Evolutionary conservation across 2,797 vertebrate genomes (phyloP).

Genomic region (Macroramphosus scolopax): DNA sequence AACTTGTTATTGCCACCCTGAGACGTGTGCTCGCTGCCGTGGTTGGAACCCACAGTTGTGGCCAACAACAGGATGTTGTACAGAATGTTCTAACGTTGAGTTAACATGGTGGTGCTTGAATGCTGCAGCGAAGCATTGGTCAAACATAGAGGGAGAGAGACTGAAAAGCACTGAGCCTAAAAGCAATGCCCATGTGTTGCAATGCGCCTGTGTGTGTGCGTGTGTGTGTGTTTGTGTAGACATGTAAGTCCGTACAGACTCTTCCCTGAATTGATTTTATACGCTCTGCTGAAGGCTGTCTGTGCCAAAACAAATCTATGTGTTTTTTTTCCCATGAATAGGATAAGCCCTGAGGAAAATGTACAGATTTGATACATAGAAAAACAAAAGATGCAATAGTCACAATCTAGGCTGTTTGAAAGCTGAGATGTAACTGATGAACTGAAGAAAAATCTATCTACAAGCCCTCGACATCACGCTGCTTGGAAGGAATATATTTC

Average conservation of each 20-base stretch:
- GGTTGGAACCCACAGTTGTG: no score
- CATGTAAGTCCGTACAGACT: slow-evolving; percentile 51
- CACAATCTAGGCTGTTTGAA: slow-evolving; percentile 44
- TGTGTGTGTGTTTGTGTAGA: slow-evolving; percentile 32
- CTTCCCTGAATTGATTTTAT: slow-evolving; percentile 68
- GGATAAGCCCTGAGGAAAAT: slow-evolving; percentile 63
- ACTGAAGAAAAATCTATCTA: slow-evolving; percentile 19
- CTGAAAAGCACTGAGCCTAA: slow-evolving; percentile 55
- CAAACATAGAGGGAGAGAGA: slow-evolving; percentile 34
- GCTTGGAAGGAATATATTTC: slow-evolving; percentile 37
- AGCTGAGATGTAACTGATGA: slow-evolving; percentile 50
- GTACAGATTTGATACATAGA: slow-evolving; percentile 59
- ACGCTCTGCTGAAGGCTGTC: slow-evolving; percentile 68
- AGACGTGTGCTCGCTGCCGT: no score
- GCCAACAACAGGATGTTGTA: no score
- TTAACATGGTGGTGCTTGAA: slow-evolving; percentile 53
- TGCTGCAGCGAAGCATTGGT: slow-evolving; percentile 36
- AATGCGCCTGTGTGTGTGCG: slow-evolving; percentile 27
- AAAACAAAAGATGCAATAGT: slow-evolving; percentile 33
- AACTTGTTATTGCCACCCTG: no score
- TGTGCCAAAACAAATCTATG: slow-evolving; percentile 69
- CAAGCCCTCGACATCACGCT: slow-evolving; percentile 31
- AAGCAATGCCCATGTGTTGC: slow-evolving; percentile 56
- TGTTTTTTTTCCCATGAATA: slow-evolving; percentile 54
- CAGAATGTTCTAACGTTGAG: slow-evolving; percentile 41